Conservation (phyloP, 2,888 invertebrate genomes). For the Cotesia congregata region DNA sequence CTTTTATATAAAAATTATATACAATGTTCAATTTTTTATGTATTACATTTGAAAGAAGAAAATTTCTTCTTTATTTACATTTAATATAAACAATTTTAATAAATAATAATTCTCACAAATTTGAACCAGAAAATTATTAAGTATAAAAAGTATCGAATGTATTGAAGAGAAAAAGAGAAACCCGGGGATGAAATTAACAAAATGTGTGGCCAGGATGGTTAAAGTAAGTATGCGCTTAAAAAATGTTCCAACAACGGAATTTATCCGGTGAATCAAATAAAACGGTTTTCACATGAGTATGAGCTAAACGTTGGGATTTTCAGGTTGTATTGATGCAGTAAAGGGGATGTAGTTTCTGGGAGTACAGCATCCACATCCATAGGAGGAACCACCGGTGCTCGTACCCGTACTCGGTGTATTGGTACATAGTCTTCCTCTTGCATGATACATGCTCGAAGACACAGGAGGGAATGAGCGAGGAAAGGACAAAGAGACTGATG, state of each 20-base stretch:
- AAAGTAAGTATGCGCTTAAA: neutral
- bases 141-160: neutral
- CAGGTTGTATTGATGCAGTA: conserved; percentile 52
- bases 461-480: conserved; percentile 39
- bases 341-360: conserved; percentile 29
- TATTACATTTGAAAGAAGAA: no score
- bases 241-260: conserved; percentile 39
- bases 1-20: no score
- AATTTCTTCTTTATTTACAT: no score
- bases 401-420: conserved; percentile 33
- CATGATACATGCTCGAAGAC: neutral
- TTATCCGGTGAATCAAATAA: conserved; percentile 30
- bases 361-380: conserved; percentile 24
- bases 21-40: no score
- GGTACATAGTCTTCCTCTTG: neutral
- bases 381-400: conserved; percentile 32
- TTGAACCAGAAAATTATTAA: no score
- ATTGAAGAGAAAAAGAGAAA: neutral
- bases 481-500: conserved; percentile 20
- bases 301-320: conserved; percentile 47
- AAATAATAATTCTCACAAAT: no score
- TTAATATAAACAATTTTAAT: no score
- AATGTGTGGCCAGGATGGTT: no score
- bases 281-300: conserved; percentile 37
- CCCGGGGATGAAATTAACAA: no score